Evolutionary conservation across 1,140 invertebrate genomes (phyloP), one percentile per base, ranked within the genome.

Genomic region (Drosophila nannoptera): DNA sequence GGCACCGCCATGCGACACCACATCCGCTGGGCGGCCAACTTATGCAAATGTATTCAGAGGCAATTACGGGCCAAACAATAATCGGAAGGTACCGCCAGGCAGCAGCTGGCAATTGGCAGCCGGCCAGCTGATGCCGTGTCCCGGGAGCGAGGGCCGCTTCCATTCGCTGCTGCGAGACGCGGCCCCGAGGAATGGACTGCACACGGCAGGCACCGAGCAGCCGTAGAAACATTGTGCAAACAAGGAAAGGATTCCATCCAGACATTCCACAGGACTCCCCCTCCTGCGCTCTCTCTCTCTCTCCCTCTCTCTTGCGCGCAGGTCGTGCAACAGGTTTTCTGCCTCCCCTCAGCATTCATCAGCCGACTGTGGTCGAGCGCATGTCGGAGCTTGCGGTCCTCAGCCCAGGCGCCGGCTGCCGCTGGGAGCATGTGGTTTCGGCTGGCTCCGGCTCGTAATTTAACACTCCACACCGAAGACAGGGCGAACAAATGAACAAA

Each of bases 41-140:
- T 64, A 58, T 65, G 67, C 46, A 69, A 64, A 65, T 69, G 67
- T 69, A 69, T 69, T 58, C 60, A 58, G 67, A 65, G 61, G 46
- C 67, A 69, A 69, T 69, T 69, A 69, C 67, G 61, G 14, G 38
- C 67, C 63, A 36, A 64, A 69, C 67, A 64, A 69, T 69, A 64
- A 69, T 69, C 67, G 58, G 45, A 40, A 14, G 58, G 56, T 38
- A 63, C n/a, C 46, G 7, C 12, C 8, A 33, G 50, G 14, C 50
- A 53, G 14, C 32, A 53, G 50, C 32, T 14, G 29, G 40, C n/a
- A 42, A 22, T 48, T 22, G 22, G 16, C 45, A 48, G 22, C 22
- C 38, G 38, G 59, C 49, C 53, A 63, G 62, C 40, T 16, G 40
- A 43, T 42, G 40, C 35, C 61, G 38, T 31, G 54, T 65, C 32